Evolutionary conservation across 2,113 vertebrate species (phyloP), one percentile per base, ranked within the genome.

Genomic region (Lutjanus erythropterus): DNA sequence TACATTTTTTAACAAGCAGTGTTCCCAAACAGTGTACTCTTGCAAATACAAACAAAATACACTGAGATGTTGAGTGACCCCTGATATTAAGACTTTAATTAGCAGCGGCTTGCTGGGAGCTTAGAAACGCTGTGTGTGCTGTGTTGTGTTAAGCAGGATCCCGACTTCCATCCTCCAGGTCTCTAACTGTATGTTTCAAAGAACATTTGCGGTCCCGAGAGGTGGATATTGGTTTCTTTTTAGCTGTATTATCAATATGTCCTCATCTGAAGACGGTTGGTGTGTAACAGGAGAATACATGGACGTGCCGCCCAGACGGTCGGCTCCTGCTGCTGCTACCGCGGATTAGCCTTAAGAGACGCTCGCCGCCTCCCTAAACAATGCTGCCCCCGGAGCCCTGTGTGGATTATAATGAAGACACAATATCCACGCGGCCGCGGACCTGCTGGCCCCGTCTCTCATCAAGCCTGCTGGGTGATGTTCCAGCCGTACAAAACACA

Each of bases 361-460:
- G 18, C 31, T 60, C 6, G 33, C 74, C 86, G 69, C 86, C 67
- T 80, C 71, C 89, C 79, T 80, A 88, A 92, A 91, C 89, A 92
- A 87, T 75, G 74, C 64, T 65, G 72, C 70, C 86, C 85, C 82
- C 18, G 3, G 73, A 88, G 86, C 47, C 62, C 62, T 64, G 59
- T 78, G 84, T 71, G 60, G 78, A 80, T 74, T 87, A 85, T 91
- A 93, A 94, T 93, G 91, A 92, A 93, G 92, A 93, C 84, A 89
- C 79, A 90, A 87, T 87, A 87, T 91, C 85, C 70, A 84, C 58
- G 75, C 15, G 3, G 61, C 72, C 59, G 33, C 41, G 74, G 55
- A 74, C 75, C 88, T 66, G 23, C 78, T 80, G 75, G 75, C 65
- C 78, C 31, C 70, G 31, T 67, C 65, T 83, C 73, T 78, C 81